These are phyloP conservation scores for Hermaeophaga mercurialis DNA, from an alignment of 2,888 invertebrate genomes.

Conservation along the genomic window DNA sequence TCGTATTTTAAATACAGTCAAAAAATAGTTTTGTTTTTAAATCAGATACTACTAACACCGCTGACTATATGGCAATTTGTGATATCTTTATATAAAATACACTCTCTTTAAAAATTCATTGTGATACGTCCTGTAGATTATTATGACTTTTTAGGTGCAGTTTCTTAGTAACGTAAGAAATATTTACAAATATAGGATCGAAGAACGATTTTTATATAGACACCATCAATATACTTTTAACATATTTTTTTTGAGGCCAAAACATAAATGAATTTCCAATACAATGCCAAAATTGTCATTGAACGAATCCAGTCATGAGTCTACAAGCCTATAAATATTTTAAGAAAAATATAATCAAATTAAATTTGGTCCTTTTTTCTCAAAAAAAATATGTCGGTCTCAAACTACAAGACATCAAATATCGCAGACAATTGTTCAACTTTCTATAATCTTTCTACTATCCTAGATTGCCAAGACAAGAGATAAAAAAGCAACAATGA, in stretches of 20 bases:
- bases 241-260: conserved; percentile 21
- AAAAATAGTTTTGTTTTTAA: conserved; percentile 14
- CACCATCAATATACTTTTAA: conserved; percentile 12
- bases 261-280: background rate
- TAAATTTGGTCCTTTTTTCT: background rate
- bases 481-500: conserved; percentile 21
- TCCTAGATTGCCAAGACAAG: conserved; percentile 27
- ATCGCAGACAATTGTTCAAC: conserved; percentile 11
- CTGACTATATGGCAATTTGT: conserved; percentile 15
- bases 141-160: conserved; percentile 34
- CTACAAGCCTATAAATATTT: too few relatives aligned
- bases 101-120: conserved; percentile 10
- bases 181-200: conserved; percentile 34
- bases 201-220: conserved; percentile 21
- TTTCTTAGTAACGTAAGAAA: conserved; percentile 37
- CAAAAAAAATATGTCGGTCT: conserved; percentile 18
- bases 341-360: too few relatives aligned
- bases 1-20: conserved; percentile 6
- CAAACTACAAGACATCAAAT: conserved; percentile 18
- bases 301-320: too few relatives aligned
- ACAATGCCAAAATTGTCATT: background rate
- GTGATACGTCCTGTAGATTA: conserved; percentile 27
- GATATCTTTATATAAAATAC: conserved; percentile 1
- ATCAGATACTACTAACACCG: conserved; percentile 5
- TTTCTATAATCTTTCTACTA: conserved; percentile 21